A percentile compares a stretch with the other conserved stretches of the same genome.
phyloP scores from a whole-genome alignment of 37 sponge, comb jelly and placozoan species.

The Geodia barretti region DNA sequence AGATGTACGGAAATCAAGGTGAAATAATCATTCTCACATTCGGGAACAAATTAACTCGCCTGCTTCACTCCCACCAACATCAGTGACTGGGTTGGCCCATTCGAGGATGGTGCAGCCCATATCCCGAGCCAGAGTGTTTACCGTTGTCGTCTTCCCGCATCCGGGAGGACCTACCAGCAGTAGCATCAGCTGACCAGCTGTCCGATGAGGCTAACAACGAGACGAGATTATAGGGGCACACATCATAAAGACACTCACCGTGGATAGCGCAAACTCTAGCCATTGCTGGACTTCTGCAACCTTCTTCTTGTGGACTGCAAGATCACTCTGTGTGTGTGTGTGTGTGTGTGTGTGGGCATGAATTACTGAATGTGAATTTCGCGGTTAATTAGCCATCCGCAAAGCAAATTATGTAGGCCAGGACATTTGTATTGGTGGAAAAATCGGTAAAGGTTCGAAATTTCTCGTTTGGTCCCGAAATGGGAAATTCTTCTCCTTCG shows the following conservation, averaged over 20 bases:
- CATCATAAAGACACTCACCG: conserved; percentile 1
- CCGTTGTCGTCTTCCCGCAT: conserved; percentile 86
- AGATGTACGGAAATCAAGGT: no score
- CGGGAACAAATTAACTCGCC: not conserved
- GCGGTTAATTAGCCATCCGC: no score
- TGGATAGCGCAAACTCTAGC: conserved; percentile 61
- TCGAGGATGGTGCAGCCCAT: conserved; percentile 58
- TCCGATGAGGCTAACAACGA: not conserved
- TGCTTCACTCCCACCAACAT: not conserved
- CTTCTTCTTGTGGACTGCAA: conserved; percentile 91
- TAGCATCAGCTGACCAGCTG: conserved; percentile 31
- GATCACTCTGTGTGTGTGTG: conserved; percentile 48
- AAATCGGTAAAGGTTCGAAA: no score
- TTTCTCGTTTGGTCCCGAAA: no score
- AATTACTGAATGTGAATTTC: no score
- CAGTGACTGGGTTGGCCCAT: conserved; percentile 62
- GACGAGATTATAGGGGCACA: not conserved
- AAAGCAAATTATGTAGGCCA: no score
- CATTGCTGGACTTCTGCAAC: conserved; percentile 66
- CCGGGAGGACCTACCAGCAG: conserved; percentile 83
- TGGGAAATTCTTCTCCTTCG: no score
- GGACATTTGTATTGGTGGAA: no score
- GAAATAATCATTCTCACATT: no score
- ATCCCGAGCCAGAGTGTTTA: conserved; percentile 61
- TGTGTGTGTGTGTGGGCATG: no score